Percentiles rank a stretch among this genome's conserved stretches.
Conservation (phyloP, 2,113 vertebrate genomes). For the Heterotilapia buettikoferi region DNA sequence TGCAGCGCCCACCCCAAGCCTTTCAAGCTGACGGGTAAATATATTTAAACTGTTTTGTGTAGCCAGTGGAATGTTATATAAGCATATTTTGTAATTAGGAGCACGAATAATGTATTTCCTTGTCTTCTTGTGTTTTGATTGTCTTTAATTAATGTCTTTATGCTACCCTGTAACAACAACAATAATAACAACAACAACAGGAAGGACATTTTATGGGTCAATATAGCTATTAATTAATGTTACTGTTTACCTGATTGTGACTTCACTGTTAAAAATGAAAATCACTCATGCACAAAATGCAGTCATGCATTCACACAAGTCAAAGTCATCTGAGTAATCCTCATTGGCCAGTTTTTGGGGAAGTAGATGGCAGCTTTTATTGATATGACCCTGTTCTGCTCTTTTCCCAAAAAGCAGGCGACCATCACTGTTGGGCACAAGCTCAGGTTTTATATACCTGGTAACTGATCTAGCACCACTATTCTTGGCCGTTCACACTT, state of each 20-base stretch:
- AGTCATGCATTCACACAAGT: not conserved
- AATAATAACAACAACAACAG: not conserved
- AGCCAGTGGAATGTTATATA: not conserved
- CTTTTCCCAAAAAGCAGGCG: not conserved
- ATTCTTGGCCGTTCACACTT: not conserved
- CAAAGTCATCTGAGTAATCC: not conserved
- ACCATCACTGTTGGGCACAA: not conserved
- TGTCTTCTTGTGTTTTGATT: not conserved
- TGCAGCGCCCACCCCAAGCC: not conserved
- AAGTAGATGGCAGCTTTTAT: not conserved
- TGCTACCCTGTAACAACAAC: not conserved
- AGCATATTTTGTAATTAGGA: not conserved
- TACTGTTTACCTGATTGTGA: not conserved
- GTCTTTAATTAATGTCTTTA: not conserved
- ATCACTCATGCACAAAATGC: not conserved
- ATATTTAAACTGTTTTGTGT: not conserved
- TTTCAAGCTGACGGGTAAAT: not conserved
- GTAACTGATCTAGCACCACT: not conserved
- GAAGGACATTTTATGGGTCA: not conserved
- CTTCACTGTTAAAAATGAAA: not conserved
- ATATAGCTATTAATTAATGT: not conserved
- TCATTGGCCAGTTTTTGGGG: not conserved
- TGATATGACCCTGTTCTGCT: accelerated
- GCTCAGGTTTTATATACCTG: not conserved
- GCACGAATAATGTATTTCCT: not conserved